Base-by-base conservation (phyloP, 30 jellyfish, hydroid and myxozoan species). In the Pelagia noctiluca region DNA sequence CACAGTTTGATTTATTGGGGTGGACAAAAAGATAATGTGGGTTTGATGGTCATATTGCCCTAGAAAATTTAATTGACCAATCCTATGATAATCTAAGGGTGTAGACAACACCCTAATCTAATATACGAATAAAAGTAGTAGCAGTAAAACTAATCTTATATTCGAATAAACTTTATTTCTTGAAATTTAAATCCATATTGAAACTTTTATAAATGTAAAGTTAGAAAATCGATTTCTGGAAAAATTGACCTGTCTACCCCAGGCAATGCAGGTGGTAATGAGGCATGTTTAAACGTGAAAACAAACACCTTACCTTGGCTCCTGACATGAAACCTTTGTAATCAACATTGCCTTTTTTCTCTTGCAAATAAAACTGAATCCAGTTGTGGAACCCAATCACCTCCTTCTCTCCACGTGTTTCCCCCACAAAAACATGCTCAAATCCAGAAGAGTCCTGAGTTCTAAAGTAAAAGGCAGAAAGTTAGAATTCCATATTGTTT, bases 381-480 rank as follows among this genome's bases (percentile, higher is more conserved):
- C 98, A 91, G 79, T 78, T 91, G 70, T 91, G 98, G 50, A 91
- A 82, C 21, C 98, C 98, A 38, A 93, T 62, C 29, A 91, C 98
- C 33, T 78, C 86, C 26, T 85, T 72, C 25, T 84, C 87, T 0
- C 87, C 88, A 1, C 89, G 64, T 21, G 91, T 90, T 61, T 91
- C 98, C 1, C 98, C 98, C 22, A 91, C 98, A 78, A 91, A 91
- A 1, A 91, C 98, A 64, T 91, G 98, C 11, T 91, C 98, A 84
- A 91, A 91, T 16, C 98, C 98, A 13, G 96, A 84, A 0, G 98
- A 91, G 33, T 85, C 98, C 50, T 78, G 90, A 28, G 76, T 71
- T 46, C 98, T 91, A 76, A n/a, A 30, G 36, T 28, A 35, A 25
- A 29, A 48, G 35, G 19, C 23, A 19, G 22, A 49, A 3, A 36